Evolutionary conservation across 1,140 invertebrate genomes (phyloP).

Genomic region (Pseudomyrmex cubaensis): DNA sequence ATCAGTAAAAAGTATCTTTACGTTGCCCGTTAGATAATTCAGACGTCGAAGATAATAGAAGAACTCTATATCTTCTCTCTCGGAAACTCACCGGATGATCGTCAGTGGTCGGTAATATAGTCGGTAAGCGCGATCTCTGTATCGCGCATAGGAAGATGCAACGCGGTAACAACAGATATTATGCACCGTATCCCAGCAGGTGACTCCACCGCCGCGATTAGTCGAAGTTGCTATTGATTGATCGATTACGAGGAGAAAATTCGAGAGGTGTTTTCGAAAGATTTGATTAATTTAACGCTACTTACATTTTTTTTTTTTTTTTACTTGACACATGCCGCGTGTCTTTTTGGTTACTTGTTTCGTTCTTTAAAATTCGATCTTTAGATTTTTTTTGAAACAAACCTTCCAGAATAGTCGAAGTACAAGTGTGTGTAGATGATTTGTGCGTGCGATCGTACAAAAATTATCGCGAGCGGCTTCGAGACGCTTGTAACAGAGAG

Average conservation of each 20-base stretch:
- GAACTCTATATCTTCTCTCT: conserved; percentile 55
- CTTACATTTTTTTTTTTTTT: too few species aligned
- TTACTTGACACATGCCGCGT: too few species aligned
- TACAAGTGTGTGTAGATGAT: too few species aligned
- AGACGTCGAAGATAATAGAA: conserved; percentile 60
- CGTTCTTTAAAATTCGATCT: too few species aligned
- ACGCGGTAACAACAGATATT: conserved; percentile 57
- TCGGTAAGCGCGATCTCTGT: conserved; percentile 66
- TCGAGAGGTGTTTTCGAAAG: too few species aligned
- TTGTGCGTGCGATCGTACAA: too few species aligned
- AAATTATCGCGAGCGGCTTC: neutral
- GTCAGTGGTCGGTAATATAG: conserved; percentile 73
- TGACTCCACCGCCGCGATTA: conserved; percentile 52
- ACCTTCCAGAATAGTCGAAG: too few species aligned
- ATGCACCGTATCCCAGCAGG: conserved; percentile 57
- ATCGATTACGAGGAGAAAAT: neutral
- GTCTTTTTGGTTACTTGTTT: too few species aligned
- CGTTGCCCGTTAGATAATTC: conserved; percentile 50
- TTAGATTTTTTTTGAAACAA: too few species aligned
- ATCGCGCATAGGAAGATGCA: conserved; percentile 4
- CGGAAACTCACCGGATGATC: conserved; percentile 58
- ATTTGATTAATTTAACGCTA: too few species aligned
- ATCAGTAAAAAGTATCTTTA: neutral
- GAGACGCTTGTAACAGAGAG: neutral
- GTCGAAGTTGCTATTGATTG: neutral